Percentiles rank a stretch among this genome's conserved stretches.
phyloP scores from a whole-genome alignment of 2,113 vertebrate species.

The Pachycephala philippinensis region DNA sequence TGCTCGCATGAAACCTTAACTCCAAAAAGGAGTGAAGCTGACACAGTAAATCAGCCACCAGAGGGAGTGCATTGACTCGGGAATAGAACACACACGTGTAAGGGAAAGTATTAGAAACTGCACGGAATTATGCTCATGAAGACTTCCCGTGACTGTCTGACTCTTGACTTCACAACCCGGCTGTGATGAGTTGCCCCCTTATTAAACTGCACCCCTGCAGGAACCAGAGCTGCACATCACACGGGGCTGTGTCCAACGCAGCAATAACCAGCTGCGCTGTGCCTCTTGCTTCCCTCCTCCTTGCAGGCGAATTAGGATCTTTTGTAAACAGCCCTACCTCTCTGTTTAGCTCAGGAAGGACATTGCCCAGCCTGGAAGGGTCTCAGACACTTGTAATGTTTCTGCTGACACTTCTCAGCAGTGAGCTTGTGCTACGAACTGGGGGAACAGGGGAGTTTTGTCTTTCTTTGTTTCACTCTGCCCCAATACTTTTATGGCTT shows the following conservation, averaged over 20 bases:
- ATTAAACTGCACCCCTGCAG: background rate
- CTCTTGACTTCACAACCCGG: background rate
- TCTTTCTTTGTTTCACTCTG: background rate
- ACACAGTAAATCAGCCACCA: background rate
- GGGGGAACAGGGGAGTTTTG: background rate
- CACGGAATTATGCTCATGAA: background rate
- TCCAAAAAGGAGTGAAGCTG: background rate
- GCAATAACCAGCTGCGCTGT: rapidly evolving
- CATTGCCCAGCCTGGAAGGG: background rate
- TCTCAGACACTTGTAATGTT: rapidly evolving
- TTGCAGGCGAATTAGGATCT: background rate
- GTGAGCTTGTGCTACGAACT: rapidly evolving
- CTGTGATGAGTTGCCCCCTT: background rate
- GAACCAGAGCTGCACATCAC: background rate
- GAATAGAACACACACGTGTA: background rate
- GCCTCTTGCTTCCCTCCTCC: background rate
- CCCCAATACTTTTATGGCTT: background rate
- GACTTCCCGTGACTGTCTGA: background rate
- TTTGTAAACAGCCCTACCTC: background rate
- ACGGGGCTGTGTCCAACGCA: rapidly evolving
- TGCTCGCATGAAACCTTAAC: background rate
- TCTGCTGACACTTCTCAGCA: background rate
- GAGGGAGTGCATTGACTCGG: constrained; percentile 18
- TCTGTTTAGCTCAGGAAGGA: background rate
- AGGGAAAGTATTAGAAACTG: background rate